Base-by-base conservation (phyloP, 1,140 invertebrate species). In the Coenobita brevimanus region DNA sequence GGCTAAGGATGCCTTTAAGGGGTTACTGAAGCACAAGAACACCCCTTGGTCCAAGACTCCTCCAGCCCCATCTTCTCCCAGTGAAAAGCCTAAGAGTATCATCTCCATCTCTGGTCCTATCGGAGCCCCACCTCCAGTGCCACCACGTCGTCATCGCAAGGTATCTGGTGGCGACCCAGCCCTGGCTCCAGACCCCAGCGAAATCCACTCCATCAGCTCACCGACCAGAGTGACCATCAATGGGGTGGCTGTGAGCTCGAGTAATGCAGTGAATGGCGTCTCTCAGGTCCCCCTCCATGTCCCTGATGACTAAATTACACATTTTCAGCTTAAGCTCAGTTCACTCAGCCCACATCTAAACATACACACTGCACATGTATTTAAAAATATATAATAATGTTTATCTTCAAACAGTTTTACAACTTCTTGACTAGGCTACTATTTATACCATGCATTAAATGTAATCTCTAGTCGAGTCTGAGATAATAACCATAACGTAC, bases 181-280 rank as follows among this genome's bases (percentile, higher is more conserved):
- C 21, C 0, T 54, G 24, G 41, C 2, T 54, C 38, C 62, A n/a
- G 43, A 62, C 30, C 57, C 54, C 38, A 46, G 50, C 30, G 85
- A 87, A 36, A 87, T 83, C 75, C 43, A 13, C 2, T 83, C 83
- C 24, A 90, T 88, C 71, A 90, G 89, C 27, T 46, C 75, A 30
- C 89, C 89, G 3, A 90, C 88, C 17, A 27, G 67, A 17, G 90
- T 90, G 15, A 89, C 90, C 36, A 89, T 90, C 36, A 90, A 90
- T 80, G 90, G 90, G 15, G 80, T 90, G 41, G 76, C 90, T 54
- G 89, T 90, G 0, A 79, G 67, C 30, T 79, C 87, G 17, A 43
- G 27, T 24, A 62, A 21, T 60, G 69, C n/a, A 54, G 41, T 33
- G 43, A 46, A 46, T 33, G 38, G 8, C 43, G 50, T 79, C 33